Percentiles rank a stretch among this genome's conserved stretches.
Evolutionary conservation across 1,140 invertebrate species (phyloP).

Genomic region (Hylaeus volcanicus): DNA sequence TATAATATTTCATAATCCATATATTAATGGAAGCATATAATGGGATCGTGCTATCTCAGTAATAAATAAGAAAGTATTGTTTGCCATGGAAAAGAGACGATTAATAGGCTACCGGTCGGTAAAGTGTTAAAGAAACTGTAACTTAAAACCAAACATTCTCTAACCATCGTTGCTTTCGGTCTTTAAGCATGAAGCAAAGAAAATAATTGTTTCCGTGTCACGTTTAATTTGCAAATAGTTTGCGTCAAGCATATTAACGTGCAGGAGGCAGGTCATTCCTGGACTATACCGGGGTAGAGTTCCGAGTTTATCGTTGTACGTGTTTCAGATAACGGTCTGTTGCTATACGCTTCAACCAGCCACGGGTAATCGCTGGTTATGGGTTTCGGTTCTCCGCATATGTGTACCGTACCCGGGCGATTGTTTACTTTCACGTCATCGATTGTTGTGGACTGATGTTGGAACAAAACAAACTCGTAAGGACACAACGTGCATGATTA

Average conservation of each 20-base stretch:
- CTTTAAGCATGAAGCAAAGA: no score
- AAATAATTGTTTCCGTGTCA: background rate
- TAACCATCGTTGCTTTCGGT: no score
- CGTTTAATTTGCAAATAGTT: background rate
- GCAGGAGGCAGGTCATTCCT: constrained; percentile 3
- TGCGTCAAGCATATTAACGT: background rate
- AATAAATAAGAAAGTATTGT: no score
- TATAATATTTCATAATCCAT: no score
- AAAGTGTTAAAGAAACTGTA: no score
- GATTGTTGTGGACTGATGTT: background rate
- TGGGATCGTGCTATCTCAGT: no score
- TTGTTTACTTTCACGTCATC: constrained; percentile 30
- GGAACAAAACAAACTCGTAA: no score
- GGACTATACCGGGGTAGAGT: constrained; percentile 35
- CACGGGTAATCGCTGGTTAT: constrained; percentile 38
- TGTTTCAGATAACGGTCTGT: constrained; percentile 56
- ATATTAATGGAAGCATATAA: no score
- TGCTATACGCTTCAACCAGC: constrained; percentile 41
- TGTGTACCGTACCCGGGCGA: background rate
- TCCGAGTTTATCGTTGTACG: constrained; percentile 52
- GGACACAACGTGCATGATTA: background rate
- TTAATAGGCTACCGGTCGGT: no score
- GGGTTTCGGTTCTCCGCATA: constrained; percentile 25
- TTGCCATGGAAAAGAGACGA: no score
- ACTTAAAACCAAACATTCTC: no score